Evolutionary conservation across 2,797 vertebrate genomes (phyloP).

Genomic region (Phylloscopus collybita): DNA sequence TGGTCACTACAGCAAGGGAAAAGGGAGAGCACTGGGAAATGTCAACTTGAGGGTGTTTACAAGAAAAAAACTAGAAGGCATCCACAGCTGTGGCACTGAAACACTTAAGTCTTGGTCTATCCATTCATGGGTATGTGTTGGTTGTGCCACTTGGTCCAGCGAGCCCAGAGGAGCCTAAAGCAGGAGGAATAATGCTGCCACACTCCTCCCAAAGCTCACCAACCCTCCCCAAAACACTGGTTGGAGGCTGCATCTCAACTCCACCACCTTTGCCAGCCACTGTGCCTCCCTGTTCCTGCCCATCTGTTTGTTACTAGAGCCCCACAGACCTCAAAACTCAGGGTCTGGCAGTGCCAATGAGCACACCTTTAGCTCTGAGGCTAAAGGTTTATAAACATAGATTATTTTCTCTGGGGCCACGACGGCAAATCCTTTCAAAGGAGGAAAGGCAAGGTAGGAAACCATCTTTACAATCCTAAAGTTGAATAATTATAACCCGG

Average conservation of each 20-base stretch:
- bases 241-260: neutral
- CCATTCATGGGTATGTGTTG: fast-evolving
- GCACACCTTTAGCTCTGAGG: neutral
- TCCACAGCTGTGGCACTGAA: fast-evolving
- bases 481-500: neutral
- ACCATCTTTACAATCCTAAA: neutral
- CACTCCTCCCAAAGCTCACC: neutral
- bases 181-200: fast-evolving
- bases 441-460: neutral
- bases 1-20: neutral
- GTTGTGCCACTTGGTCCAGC: neutral
- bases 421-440: fast-evolving
- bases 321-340: neutral
- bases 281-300: fast-evolving
- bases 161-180: neutral
- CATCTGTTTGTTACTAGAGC: neutral
- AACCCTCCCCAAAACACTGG: fast-evolving
- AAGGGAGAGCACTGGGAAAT: fast-evolving
- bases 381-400: fast-evolving
- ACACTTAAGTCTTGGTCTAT: fast-evolving
- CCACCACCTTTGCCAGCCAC: neutral
- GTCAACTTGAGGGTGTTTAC: neutral
- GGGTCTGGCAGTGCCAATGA: neutral
- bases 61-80: fast-evolving
- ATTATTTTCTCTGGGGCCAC: neutral